Percentiles rank a stretch among this genome's conserved stretches.
phyloP scores from a whole-genome alignment of 30 jellyfish, hydroid and myxozoan genomes.

The Aurelia aurita region DNA sequence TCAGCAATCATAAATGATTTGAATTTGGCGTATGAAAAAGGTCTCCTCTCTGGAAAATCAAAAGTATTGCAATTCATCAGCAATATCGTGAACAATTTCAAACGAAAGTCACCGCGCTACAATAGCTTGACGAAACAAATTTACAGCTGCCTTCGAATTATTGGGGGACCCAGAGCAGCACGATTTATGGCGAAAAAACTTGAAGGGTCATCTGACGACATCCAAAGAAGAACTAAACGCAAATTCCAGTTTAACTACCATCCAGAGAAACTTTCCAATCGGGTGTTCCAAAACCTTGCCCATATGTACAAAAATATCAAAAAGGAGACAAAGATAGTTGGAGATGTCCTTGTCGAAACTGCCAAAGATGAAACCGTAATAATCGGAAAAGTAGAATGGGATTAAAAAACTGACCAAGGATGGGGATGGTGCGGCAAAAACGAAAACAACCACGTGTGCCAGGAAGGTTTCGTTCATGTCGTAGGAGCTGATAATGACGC shows the following conservation, averaged over 20 bases:
- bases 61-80: not conserved
- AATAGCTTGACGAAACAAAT: conserved; percentile 1
- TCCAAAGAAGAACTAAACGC: conserved; percentile 10
- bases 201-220: conserved; percentile 19
- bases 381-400: conserved; percentile 34
- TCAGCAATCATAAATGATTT: conserved; percentile 7
- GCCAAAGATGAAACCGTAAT: conserved; percentile 59
- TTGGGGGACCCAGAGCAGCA: conserved; percentile 43
- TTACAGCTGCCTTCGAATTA: conserved; percentile 5
- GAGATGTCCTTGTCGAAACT: conserved; percentile 10
- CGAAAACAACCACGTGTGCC: conserved; percentile 19
- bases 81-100: not conserved
- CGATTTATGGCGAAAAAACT: conserved; percentile 12
- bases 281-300: conserved; percentile 23
- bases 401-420: conserved; percentile 21
- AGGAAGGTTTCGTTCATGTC: conserved; percentile 20
- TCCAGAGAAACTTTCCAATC: conserved; percentile 34
- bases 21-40: conserved; percentile 7
- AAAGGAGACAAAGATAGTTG: conserved; percentile 21
- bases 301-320: not conserved
- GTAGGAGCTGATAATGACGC: conserved; percentile 26
- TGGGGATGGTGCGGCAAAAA: conserved; percentile 56
- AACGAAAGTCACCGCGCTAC: conserved; percentile 21
- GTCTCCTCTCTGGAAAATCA: conserved; percentile 3
- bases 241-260: conserved; percentile 1